Evolutionary conservation across 2,797 vertebrate genomes (phyloP).

Genomic region (Steatocranus sp.): DNA sequence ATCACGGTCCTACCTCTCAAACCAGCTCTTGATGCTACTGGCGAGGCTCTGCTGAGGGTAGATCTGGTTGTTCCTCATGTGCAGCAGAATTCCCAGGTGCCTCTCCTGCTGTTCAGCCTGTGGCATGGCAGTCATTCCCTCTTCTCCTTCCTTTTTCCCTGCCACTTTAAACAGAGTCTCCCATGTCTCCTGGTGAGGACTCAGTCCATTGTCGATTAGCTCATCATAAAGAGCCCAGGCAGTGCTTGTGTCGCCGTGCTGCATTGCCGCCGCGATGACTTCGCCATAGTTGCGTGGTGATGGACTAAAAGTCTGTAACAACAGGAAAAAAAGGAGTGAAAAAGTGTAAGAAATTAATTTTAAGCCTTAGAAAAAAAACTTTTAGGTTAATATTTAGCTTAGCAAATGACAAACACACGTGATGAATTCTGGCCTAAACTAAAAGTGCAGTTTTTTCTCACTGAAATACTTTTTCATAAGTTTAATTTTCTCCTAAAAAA

Average conservation of each 20-base stretch:
- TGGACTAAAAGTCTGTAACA: conserved; percentile 64
- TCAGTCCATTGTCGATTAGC: conserved; percentile 69
- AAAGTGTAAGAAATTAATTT: neutral
- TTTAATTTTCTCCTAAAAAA: neutral
- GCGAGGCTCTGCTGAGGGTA: conserved; percentile 81
- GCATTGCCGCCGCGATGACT: conserved; percentile 79
- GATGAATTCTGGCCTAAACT: neutral
- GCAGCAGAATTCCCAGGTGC: conserved; percentile 76
- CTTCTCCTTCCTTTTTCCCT: conserved; percentile 14
- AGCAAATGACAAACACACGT: neutral
- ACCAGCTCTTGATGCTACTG: conserved; percentile 85
- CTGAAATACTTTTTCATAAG: neutral
- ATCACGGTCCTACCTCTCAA: conserved; percentile 83
- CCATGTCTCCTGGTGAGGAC: conserved; percentile 80
- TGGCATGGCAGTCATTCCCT: neutral
- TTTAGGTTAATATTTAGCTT: neutral
- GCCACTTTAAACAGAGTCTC: conserved; percentile 76
- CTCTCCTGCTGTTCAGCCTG: conserved; percentile 63
- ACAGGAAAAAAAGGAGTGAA: neutral
- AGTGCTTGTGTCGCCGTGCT: conserved; percentile 66
- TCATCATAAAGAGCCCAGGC: conserved; percentile 85
- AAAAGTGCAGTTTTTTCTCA: neutral
- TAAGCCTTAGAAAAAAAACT: neutral
- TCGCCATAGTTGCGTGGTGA: conserved; percentile 79
- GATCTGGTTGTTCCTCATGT: conserved; percentile 87